Conservation (phyloP, 2,113 vertebrate species). For the Malaclemys terrapin region DNA sequence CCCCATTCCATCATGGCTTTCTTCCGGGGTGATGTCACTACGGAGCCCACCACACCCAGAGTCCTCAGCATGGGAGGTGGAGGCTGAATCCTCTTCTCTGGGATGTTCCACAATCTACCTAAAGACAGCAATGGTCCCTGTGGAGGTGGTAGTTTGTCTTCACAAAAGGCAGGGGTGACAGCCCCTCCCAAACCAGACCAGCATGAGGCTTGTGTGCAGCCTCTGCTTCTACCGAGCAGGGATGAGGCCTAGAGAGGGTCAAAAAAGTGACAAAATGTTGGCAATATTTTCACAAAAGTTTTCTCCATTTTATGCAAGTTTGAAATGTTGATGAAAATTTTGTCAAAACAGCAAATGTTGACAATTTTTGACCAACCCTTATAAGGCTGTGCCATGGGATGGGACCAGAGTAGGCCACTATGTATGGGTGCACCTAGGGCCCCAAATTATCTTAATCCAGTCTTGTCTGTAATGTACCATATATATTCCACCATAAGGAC, state of each 20-base stretch:
- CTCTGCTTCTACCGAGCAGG: not conserved
- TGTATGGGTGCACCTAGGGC: not conserved
- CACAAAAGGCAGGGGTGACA: not conserved
- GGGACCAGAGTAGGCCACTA: fast-evolving
- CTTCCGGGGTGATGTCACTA: not conserved
- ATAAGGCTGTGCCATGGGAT: not conserved
- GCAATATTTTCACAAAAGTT: not conserved
- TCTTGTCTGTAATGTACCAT: not conserved
- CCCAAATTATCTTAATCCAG: not conserved
- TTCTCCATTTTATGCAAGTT: not conserved
- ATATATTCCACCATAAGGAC: not conserved
- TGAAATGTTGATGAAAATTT: not conserved
- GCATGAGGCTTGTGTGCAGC: not conserved
- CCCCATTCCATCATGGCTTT: not conserved
- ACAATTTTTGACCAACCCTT: not conserved
- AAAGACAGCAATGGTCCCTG: not conserved
- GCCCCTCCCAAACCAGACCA: not conserved
- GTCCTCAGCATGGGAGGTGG: not conserved
- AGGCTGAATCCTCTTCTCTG: not conserved
- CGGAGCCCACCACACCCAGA: not conserved
- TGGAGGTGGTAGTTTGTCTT: not conserved
- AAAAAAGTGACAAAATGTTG: not conserved
- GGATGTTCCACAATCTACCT: not conserved
- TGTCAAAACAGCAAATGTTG: not conserved
- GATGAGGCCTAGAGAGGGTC: not conserved